Conservation (phyloP, 2,113 vertebrate genomes). For the Antigone vipio region DNA sequence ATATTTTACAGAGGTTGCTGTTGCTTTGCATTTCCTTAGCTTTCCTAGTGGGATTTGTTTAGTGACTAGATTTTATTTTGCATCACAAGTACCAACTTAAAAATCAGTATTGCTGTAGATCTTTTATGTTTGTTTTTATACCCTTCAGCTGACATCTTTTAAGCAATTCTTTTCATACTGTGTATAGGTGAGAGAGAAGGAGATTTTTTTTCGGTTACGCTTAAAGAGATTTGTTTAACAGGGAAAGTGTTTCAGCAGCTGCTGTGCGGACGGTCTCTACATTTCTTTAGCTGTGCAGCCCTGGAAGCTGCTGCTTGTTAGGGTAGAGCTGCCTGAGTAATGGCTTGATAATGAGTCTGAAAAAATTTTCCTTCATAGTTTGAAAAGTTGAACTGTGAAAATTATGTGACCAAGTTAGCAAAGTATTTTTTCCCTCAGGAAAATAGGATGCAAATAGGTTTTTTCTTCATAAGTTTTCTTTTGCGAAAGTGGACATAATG, state of each 20-base stretch:
- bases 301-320: slow-evolving; percentile 20
- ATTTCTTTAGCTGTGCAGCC: not conserved
- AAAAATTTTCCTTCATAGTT: not conserved
- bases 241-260: slow-evolving; percentile 12
- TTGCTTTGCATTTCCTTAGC: not conserved
- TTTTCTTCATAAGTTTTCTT: not conserved
- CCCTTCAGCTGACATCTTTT: slow-evolving; percentile 44
- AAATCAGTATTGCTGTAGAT: slow-evolving; percentile 3
- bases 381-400: slow-evolving; percentile 1
- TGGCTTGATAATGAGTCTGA: not conserved
- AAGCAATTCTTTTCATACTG: slow-evolving; percentile 5
- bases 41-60: not conserved
- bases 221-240: slow-evolving; percentile 53
- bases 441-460: not conserved
- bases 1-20: not conserved
- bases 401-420: not conserved
- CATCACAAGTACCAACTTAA: not conserved
- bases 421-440: not conserved
- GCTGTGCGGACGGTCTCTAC: not conserved
- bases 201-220: not conserved
- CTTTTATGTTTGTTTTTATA: slow-evolving; percentile 38
- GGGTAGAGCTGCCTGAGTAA: not conserved
- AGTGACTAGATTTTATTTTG: slow-evolving; percentile 28
- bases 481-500: not conserved
- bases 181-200: slow-evolving; percentile 17